A percentile compares a stretch with the other conserved stretches of the same genome.
phyloP scores from a whole-genome alignment of 2,113 vertebrate genomes.

The Tychaedon coryphoeus region DNA sequence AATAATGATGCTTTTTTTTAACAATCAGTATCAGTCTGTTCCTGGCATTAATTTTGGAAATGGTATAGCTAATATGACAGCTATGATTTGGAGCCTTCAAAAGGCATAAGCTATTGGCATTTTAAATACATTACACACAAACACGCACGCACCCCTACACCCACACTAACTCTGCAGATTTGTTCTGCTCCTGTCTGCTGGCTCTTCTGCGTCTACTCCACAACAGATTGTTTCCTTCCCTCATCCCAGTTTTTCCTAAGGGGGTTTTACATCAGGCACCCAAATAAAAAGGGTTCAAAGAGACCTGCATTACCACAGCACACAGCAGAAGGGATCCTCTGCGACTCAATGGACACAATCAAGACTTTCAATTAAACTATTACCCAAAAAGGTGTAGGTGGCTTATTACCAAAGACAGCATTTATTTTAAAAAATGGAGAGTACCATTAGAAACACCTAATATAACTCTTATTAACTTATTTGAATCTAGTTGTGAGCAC shows the following conservation, averaged over 20 bases:
- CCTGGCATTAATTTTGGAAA: conserved; percentile 49
- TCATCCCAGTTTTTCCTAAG: not conserved
- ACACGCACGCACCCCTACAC: conserved; percentile 45
- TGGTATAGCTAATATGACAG: conserved; percentile 51
- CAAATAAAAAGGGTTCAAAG: not conserved
- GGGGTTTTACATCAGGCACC: conserved; percentile 1
- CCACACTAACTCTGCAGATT: conserved; percentile 45
- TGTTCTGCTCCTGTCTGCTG: conserved; percentile 44
- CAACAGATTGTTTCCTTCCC: conserved; percentile 16
- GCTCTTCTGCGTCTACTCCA: not conserved
- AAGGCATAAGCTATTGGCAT: conserved; percentile 59
- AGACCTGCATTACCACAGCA: not conserved
- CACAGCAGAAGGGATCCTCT: conserved; percentile 8
- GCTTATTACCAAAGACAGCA: conserved; percentile 42
- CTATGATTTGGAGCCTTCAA: conserved; percentile 55
- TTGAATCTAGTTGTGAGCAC: conserved; percentile 31
- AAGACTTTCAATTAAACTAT: conserved; percentile 23
- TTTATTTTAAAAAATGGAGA: conserved; percentile 5
- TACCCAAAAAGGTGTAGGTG: conserved; percentile 21
- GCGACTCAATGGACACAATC: not conserved
- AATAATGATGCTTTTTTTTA: conserved; percentile 33
- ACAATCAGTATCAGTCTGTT: conserved; percentile 43
- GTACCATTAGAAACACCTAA: conserved; percentile 64
- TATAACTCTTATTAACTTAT: conserved; percentile 57
- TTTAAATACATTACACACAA: conserved; percentile 48